phyloP scores from a whole-genome alignment of 2,888 invertebrate genomes.

The Hypomecis punctinalis region DNA sequence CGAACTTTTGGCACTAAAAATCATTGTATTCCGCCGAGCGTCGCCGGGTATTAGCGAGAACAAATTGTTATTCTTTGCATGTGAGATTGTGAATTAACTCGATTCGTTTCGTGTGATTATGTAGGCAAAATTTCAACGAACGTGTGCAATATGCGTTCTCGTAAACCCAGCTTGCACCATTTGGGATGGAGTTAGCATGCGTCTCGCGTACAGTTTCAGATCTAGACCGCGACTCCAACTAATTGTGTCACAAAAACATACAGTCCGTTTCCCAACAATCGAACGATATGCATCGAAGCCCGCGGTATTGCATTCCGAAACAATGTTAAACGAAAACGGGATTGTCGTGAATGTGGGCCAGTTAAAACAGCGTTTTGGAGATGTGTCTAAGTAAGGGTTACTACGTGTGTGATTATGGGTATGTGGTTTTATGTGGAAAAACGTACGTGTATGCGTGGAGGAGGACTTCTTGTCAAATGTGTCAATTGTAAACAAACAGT shows the following conservation, averaged over 20 bases:
- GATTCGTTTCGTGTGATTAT: slow-evolving; percentile 33
- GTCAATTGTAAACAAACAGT: slow-evolving; percentile 74
- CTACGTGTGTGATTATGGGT: slow-evolving; percentile 13
- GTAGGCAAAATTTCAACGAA: slow-evolving; percentile 17
- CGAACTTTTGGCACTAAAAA: slow-evolving; percentile 47
- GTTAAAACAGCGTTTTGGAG: slow-evolving; percentile 47
- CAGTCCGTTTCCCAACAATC: slow-evolving; percentile 25
- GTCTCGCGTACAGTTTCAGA: slow-evolving; percentile 16
- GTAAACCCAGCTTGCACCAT: slow-evolving; percentile 42
- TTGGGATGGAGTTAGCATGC: slow-evolving; percentile 27
- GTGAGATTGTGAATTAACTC: slow-evolving; percentile 34
- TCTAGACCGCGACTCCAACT: slow-evolving; percentile 12
- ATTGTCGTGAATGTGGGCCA: slow-evolving; percentile 50
- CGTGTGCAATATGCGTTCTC: slow-evolving; percentile 30
- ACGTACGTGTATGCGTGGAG: slow-evolving; percentile 70
- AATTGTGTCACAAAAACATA: slow-evolving; percentile 21
- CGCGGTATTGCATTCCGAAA: slow-evolving; percentile 25
- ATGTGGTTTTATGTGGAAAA: slow-evolving; percentile 34
- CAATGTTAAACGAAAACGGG: slow-evolving; percentile 27
- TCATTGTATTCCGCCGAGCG: slow-evolving; percentile 39
- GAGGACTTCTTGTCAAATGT: slow-evolving; percentile 66
- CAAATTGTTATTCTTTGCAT: slow-evolving; percentile 42
- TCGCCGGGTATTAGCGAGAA: slow-evolving; percentile 43
- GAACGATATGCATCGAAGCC: slow-evolving; percentile 30
- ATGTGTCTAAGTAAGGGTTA: slow-evolving; percentile 7